phyloP scores from a whole-genome alignment of 2,797 vertebrate genomes.

The Acrocephalus scirpaceus region DNA sequence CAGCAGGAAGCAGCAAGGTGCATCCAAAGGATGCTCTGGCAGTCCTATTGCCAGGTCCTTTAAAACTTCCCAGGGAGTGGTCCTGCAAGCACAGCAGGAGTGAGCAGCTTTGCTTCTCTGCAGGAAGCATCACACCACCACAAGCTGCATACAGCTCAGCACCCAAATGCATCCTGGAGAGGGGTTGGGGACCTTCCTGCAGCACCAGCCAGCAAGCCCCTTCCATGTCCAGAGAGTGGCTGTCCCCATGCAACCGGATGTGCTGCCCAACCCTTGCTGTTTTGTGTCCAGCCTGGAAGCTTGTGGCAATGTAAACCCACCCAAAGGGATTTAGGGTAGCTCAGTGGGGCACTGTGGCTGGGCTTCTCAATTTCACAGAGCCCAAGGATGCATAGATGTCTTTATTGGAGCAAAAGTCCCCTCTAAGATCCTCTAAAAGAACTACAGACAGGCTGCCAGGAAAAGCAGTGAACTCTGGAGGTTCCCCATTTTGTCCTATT shows the following conservation, averaged over 20 bases:
- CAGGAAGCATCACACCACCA: neutral
- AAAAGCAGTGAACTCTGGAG: neutral
- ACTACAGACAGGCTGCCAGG: neutral
- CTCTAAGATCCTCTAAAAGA: neutral
- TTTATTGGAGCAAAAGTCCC: neutral
- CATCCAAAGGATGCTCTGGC: neutral
- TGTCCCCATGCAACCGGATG: fast-evolving
- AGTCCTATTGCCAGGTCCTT: neutral
- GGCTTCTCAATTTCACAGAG: neutral
- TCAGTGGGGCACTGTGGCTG: neutral
- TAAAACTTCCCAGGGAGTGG: neutral
- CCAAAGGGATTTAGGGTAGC: neutral
- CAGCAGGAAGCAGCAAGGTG: neutral
- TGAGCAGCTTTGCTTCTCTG: neutral
- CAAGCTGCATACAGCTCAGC: neutral
- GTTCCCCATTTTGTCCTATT: neutral
- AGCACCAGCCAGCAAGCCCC: neutral
- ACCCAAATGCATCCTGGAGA: neutral
- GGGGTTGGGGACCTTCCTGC: neutral
- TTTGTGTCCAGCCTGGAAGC: neutral
- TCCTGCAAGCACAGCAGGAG: neutral
- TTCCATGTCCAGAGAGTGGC: fast-evolving
- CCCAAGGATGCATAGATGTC: neutral
- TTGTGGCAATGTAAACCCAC: neutral
- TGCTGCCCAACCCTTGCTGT: neutral